phyloP scores from a whole-genome alignment of 2,888 invertebrate species.

The Palloptera scutellata region DNA sequence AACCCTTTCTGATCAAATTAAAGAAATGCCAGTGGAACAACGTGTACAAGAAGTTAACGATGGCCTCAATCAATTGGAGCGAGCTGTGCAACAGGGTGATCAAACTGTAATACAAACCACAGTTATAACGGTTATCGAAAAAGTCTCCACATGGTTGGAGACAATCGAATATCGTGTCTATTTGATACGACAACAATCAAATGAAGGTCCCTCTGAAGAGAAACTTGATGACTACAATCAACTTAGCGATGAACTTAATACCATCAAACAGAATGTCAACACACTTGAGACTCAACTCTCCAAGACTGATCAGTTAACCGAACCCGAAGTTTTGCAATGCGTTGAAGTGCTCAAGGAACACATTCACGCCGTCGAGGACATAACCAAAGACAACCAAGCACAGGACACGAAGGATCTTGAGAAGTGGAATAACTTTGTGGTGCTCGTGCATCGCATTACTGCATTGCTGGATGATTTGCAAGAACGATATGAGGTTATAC shows the following conservation, averaged over 20 bases:
- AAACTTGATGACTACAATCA: constrained; percentile 70
- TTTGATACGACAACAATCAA: constrained; percentile 68
- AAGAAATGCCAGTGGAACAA: constrained; percentile 68
- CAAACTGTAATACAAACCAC: constrained; percentile 72
- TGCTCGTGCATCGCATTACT: constrained; percentile 68
- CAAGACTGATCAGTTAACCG: constrained; percentile 58
- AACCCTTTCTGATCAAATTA: constrained; percentile 68
- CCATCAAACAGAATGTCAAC: constrained; percentile 73
- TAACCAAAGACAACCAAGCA: constrained; percentile 70
- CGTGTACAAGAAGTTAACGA: constrained; percentile 69
- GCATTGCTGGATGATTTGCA: constrained; percentile 51
- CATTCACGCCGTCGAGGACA: constrained; percentile 74
- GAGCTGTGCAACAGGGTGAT: constrained; percentile 70
- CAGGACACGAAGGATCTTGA: constrained; percentile 70
- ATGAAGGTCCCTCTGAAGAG: constrained; percentile 69
- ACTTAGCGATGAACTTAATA: constrained; percentile 72
- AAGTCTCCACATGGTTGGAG: constrained; percentile 84
- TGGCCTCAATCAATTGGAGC: constrained; percentile 51
- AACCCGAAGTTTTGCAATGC: constrained; percentile 68
- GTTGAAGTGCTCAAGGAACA: constrained; percentile 72
- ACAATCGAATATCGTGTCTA: constrained; percentile 83
- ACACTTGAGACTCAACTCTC: constrained; percentile 70
- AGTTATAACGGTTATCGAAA: constrained; percentile 79
- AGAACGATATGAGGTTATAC: constrained; percentile 52
- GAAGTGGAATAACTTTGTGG: constrained; percentile 77